Conservation (phyloP, 2,113 vertebrate species). For the Hippocampus guttulatus region DNA sequence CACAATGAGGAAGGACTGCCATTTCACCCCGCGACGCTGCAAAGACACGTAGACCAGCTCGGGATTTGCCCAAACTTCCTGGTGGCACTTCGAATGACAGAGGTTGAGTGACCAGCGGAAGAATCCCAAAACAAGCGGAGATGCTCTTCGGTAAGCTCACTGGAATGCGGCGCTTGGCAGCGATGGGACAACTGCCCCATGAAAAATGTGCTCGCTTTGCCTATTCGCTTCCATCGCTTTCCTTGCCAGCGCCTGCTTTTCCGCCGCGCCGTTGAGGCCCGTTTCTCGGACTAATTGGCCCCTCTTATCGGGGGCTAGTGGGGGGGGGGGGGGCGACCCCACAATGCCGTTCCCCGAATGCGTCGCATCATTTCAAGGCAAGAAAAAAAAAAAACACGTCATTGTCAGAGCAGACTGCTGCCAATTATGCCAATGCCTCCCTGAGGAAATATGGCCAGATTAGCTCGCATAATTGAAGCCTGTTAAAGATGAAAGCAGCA, state of each 20-base stretch:
- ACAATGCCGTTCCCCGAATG: constrained; percentile 39
- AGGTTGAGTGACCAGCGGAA: constrained; percentile 24
- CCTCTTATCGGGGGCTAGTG: constrained; percentile 42
- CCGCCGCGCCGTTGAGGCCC: constrained; percentile 39
- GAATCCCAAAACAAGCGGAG: constrained; percentile 43
- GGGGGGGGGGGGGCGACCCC: constrained; percentile 17
- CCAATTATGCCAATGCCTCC: constrained; percentile 64
- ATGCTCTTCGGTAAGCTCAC: constrained; percentile 66
- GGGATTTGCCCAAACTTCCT: constrained; percentile 11
- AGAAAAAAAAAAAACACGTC: constrained; percentile 34
- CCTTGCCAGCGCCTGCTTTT: constrained; percentile 16
- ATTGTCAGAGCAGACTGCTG: constrained; percentile 58
- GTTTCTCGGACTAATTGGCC: constrained; percentile 62
- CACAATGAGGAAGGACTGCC: constrained; percentile 33
- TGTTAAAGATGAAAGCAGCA: constrained; percentile 60
- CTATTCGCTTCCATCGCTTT: constrained; percentile 7
- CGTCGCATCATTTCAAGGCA: constrained; percentile 58
- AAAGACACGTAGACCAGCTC: constrained; percentile 16
- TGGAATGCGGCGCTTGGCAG: neutral
- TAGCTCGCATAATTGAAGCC: constrained; percentile 65
- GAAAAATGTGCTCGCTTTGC: neutral
- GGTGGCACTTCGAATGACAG: constrained; percentile 24
- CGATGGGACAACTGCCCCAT: neutral
- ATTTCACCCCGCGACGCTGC: constrained; percentile 21
- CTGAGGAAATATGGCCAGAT: constrained; percentile 68